Conservation (phyloP, 2,113 vertebrate species). For the Indicator maculatus region DNA sequence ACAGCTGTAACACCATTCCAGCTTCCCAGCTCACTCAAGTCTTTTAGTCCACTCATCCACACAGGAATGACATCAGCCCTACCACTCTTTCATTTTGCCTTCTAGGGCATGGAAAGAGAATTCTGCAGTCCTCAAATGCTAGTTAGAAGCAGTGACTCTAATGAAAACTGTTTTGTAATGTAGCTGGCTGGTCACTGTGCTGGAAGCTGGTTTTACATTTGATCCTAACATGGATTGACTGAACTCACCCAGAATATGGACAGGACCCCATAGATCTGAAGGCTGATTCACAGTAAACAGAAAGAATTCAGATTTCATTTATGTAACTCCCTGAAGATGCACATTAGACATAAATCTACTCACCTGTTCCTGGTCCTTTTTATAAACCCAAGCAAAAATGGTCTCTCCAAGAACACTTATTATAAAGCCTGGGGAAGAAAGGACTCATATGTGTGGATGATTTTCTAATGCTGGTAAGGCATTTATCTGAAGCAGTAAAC, state of each 20-base stretch:
- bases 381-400: neutral
- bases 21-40: neutral
- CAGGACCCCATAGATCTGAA: neutral
- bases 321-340: neutral
- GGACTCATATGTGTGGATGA: neutral
- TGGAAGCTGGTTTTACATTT: constrained; percentile 33
- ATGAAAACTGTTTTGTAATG: neutral
- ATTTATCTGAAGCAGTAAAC: constrained; percentile 2
- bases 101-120: neutral
- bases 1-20: neutral
- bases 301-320: constrained; percentile 24
- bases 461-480: neutral
- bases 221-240: constrained; percentile 15
- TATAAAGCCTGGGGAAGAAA: neutral
- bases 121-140: neutral
- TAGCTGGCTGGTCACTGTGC: neutral
- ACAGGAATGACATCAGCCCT: neutral
- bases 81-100: neutral
- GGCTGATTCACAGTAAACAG: constrained; percentile 20
- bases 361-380: neutral
- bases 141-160: neutral
- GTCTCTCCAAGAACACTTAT: neutral
- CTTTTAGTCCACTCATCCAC: neutral
- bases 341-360: neutral
- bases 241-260: constrained; percentile 14